Evolutionary conservation across 2,888 invertebrate genomes (phyloP), one percentile per base, ranked within the genome.

Genomic region (Drosophila ustulata): DNA sequence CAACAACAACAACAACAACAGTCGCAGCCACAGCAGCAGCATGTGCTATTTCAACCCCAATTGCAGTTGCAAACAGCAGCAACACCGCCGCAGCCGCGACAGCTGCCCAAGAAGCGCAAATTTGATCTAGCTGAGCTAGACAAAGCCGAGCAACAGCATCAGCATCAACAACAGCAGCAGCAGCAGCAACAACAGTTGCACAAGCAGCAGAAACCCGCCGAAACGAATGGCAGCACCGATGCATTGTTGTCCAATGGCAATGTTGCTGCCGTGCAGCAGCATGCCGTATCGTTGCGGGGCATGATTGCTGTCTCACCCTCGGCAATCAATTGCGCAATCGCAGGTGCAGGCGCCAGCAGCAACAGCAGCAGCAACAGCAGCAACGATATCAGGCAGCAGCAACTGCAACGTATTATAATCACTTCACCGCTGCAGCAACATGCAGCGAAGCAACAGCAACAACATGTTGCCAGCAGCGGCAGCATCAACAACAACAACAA

Each of bases 51-150:
- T 43, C 90, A 84, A 64, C 87, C 81, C 43, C 90, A 90, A 59
- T 76, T 90, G 46, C 90, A 90, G 52, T 75, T 90, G 62, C 83
- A 82, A 67, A 72, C 89, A 83, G 75, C 82, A 79, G 57, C 86
- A 82, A 77, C 97, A 96, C 92, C 88, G 75, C 95, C 98, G 93
- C 95, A 71, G 94, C 92, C 92, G 75, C 94, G 96, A 73, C 97
- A 97, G 92, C 95, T 98, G 91, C 98, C 98, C 65, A 98, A 98
- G 93, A 98, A 98, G 93, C 94, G 98, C 46, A 92, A 92, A 87
- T 92, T 92, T 71, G 92, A 92, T 88, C 92, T 91, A 82, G 90
- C 92, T 61, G 92, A 92, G 81, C 89, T 92, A 83, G 92, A 92
- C 71, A 89, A 89, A 74, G 84, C 86, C 61, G 91, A 91, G 58